Evolutionary conservation across 2,888 invertebrate genomes (phyloP).

Genomic region (Callimorpha dominula): DNA sequence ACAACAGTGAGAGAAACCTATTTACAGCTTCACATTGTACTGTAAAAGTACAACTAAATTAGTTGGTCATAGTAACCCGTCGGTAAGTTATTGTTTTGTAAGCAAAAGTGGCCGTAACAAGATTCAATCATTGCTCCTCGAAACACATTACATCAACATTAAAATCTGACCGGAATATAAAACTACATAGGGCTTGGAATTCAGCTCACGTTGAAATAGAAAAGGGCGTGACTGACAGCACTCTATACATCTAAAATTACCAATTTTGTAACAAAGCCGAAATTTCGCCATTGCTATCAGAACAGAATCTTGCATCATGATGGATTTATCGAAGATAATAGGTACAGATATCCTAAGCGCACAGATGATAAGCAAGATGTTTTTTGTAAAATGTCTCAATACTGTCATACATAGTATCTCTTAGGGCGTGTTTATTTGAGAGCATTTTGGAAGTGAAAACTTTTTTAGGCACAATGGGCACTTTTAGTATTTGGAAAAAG

Average conservation of each 20-base stretch:
- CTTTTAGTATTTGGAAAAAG: too few relatives aligned
- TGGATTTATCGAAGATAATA: constrained; percentile 33
- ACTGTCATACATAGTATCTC: not conserved
- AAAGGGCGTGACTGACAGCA: constrained; percentile 39
- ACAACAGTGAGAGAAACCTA: not conserved
- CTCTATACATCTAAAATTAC: constrained; percentile 20
- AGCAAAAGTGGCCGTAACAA: not conserved
- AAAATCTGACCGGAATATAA: constrained; percentile 31
- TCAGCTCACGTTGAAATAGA: constrained; percentile 37
- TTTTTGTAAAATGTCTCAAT: not conserved
- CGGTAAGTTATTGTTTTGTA: not conserved
- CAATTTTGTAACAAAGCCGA: constrained; percentile 31
- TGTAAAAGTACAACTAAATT: not conserved
- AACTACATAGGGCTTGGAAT: constrained; percentile 31
- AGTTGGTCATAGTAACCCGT: not conserved
- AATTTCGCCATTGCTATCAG: constrained; percentile 34
- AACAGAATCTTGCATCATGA: constrained; percentile 21
- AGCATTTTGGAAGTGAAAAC: not conserved
- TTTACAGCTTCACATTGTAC: not conserved
- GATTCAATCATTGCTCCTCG: constrained; percentile 7
- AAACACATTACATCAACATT: constrained; percentile 15
- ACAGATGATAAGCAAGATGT: constrained; percentile 10
- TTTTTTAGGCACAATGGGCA: too few relatives aligned
- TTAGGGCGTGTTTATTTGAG: not conserved
- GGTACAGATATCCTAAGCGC: constrained; percentile 10